Conservation (phyloP, 2,113 vertebrate species). For the Chloropsis cyanopogon region DNA sequence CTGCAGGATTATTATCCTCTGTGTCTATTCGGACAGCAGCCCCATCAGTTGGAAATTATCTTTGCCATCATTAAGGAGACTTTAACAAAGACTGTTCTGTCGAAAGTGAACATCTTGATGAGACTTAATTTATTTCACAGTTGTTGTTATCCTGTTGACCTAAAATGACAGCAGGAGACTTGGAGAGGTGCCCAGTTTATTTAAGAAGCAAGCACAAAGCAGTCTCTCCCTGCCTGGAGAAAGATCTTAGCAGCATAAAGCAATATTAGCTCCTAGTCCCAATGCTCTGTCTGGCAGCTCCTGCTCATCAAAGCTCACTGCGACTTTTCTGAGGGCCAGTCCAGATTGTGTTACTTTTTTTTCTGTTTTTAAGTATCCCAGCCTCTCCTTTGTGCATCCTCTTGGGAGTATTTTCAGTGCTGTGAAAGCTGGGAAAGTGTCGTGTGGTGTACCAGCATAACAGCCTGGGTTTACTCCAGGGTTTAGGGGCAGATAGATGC, state of each 20-base stretch:
- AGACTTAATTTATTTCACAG: slow-evolving; percentile 56
- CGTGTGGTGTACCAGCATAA: background rate
- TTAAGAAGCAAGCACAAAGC: slow-evolving; percentile 1
- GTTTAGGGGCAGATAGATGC: background rate
- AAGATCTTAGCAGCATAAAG: background rate
- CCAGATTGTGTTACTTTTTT: background rate
- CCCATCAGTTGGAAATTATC: background rate
- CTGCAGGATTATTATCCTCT: background rate
- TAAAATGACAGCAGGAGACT: slow-evolving; percentile 34
- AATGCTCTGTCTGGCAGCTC: background rate
- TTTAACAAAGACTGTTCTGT: slow-evolving; percentile 22
- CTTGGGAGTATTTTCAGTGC: background rate
- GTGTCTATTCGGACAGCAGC: background rate
- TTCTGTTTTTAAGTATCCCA: background rate
- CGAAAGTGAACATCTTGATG: slow-evolving; percentile 30
- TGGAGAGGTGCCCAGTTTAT: slow-evolving; percentile 31
- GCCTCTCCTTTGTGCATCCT: background rate
- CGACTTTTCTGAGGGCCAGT: background rate
- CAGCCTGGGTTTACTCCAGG: background rate
- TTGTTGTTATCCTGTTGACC: slow-evolving; percentile 55
- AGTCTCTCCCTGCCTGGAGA: background rate
- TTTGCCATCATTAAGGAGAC: background rate
- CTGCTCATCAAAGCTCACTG: background rate
- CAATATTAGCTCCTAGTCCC: background rate
- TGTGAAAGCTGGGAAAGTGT: background rate